Base-by-base conservation (phyloP, 1,140 invertebrate genomes). In the Neodiprion lecontei region DNA sequence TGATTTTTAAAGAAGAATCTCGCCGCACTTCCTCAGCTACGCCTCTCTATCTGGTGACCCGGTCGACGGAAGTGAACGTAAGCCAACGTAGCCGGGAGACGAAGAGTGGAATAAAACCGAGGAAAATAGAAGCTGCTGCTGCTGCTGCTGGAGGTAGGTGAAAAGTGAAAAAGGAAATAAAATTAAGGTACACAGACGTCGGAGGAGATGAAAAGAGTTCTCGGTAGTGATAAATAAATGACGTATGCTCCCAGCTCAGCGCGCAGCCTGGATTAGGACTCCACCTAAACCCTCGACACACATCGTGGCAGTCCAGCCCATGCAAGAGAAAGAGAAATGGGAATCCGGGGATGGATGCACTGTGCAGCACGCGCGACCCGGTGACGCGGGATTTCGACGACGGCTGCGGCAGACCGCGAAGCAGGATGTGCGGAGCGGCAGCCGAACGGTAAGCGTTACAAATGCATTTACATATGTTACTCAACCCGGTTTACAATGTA, bases 151-250 rank as follows among this genome's bases (percentile, higher is more conserved):
- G 17, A 11, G 50, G 10, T 11, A 53, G n/a, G 50, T 2, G 10
- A n/a, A 53, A 53, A 53, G 50, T 53, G n/a, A 53, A 53, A 53
- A 53, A 53, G n/a, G n/a, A 53, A 53, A 53, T 1, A 53, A 53
- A 53, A 53, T 53, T 10, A 11, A 53, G 50, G n/a, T 14, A 53
- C 50, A 53, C 50, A 53, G 50, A 21, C 10, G 50, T 53, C 50
- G 50, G 50, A 53, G n/a, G 50, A 53, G 50, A 53, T 53, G 10
- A 53, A n/a, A 53, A 53, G 50, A n/a, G 10, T 53, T 53, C 50
- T 53, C 50, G 50, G 50, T 53, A 53, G 50, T 53, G 50, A 53
- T 53, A 53, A 53, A 53, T 53, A 53, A 53, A 53, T 53, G 50
- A 53, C 50, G 50, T 14, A 53, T 53, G 50, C 10, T 53, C 10